A percentile compares a stretch with the other conserved stretches of the same genome.
Conservation (phyloP, 2,888 invertebrate species). For the Agonopterix alstromeriana region DNA sequence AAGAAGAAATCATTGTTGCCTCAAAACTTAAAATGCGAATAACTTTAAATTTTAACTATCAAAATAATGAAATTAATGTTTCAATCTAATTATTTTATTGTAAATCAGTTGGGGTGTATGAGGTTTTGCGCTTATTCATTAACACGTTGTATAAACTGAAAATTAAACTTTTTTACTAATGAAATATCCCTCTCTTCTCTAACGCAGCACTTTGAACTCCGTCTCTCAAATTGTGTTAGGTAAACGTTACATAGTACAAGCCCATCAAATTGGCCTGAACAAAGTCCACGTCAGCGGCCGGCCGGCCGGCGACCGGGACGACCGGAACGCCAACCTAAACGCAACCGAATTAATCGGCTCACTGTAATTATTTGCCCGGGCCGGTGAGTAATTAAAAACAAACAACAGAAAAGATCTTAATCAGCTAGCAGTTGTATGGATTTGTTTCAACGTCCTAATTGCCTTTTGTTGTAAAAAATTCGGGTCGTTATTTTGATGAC, state of each 20-base stretch:
- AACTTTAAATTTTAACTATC: too few relatives aligned
- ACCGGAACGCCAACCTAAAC: not conserved
- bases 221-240: too few relatives aligned
- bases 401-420: slow-evolving; percentile 30
- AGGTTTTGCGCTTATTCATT: too few relatives aligned
- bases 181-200: too few relatives aligned
- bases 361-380: slow-evolving; percentile 23
- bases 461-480: not conserved
- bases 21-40: too few relatives aligned
- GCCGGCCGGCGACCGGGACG: not conserved
- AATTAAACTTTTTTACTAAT: too few relatives aligned
- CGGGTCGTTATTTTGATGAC: too few relatives aligned
- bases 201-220: not conserved
- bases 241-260: not conserved
- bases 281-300: slow-evolving; percentile 1
- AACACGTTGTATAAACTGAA: too few relatives aligned
- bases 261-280: not conserved
- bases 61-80: too few relatives aligned
- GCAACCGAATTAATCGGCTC: slow-evolving; percentile 18
- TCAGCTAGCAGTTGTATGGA: slow-evolving; percentile 14
- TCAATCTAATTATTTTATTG: too few relatives aligned
- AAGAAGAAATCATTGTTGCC: too few relatives aligned
- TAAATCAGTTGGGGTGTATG: too few relatives aligned
- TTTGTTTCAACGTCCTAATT: not conserved
- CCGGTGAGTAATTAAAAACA: slow-evolving; percentile 38